Percentiles rank a stretch among this genome's conserved stretches.
phyloP scores from a whole-genome alignment of 2,113 vertebrate species.

The Anoplopoma fimbria region DNA sequence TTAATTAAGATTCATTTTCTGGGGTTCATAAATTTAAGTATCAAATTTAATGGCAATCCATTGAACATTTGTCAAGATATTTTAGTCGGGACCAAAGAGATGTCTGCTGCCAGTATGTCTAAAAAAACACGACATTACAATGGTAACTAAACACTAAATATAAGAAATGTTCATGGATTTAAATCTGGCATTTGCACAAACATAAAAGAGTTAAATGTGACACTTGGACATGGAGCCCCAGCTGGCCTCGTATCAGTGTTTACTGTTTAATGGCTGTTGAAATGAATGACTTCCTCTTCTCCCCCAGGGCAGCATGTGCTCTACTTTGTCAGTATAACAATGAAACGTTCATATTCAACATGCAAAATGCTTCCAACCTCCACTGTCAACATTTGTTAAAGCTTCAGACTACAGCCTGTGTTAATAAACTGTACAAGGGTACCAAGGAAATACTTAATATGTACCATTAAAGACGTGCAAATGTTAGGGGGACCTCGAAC shows the following conservation, averaged over 20 bases:
- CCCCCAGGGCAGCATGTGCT: neutral
- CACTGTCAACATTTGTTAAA: neutral
- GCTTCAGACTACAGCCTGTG: neutral
- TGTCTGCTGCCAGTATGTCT: neutral
- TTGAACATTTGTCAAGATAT: neutral
- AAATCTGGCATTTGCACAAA: neutral
- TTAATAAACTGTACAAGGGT: neutral
- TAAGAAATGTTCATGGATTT: neutral
- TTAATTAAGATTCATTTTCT: neutral
- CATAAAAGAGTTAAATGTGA: neutral
- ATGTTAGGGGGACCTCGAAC: neutral
- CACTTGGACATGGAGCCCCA: neutral
- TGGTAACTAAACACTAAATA: neutral
- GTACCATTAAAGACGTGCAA: neutral
- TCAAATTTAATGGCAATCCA: neutral
- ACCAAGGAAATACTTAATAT: neutral
- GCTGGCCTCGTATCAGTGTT: neutral
- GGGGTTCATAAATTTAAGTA: neutral
- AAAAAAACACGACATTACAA: neutral
- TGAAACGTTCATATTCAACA: neutral
- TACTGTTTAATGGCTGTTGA: constrained; percentile 13
- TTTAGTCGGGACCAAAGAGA: neutral
- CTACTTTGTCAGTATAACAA: neutral
- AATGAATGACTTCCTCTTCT: constrained; percentile 27
- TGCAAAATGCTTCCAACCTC: neutral